These are phyloP conservation scores for Turnix velox DNA, from an alignment of 2,113 vertebrate species.

Conservation along the genomic window DNA sequence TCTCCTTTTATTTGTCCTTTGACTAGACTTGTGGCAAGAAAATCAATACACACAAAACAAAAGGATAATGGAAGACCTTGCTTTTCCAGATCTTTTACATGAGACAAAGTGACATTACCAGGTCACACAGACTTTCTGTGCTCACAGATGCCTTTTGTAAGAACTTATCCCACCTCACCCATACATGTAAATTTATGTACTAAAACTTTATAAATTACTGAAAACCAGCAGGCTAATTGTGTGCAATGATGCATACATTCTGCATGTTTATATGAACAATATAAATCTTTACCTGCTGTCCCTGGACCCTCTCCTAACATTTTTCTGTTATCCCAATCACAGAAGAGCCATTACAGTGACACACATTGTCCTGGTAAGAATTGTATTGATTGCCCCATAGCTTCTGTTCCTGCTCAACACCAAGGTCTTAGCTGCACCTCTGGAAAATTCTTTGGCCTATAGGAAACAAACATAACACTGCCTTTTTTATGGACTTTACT, in stretches of 20 bases:
- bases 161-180: not conserved
- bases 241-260: not conserved
- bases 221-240: not conserved
- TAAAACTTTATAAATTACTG: not conserved
- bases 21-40: not conserved
- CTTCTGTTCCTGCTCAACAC: not conserved
- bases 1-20: not conserved
- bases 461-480: not conserved
- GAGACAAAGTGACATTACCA: not conserved
- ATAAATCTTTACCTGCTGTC: not conserved
- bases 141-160: accelerated
- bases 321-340: not conserved
- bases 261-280: not conserved
- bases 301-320: not conserved
- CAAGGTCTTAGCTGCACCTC: not conserved
- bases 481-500: not conserved
- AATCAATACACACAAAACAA: not conserved
- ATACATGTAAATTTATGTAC: not conserved
- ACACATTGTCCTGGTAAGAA: not conserved
- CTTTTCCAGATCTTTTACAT: not conserved
- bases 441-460: not conserved
- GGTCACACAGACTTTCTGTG: not conserved
- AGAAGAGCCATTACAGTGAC: not conserved
- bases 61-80: not conserved
- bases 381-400: not conserved